Base-by-base conservation (phyloP, 1,140 invertebrate species). In the Euschistus heros region DNA sequence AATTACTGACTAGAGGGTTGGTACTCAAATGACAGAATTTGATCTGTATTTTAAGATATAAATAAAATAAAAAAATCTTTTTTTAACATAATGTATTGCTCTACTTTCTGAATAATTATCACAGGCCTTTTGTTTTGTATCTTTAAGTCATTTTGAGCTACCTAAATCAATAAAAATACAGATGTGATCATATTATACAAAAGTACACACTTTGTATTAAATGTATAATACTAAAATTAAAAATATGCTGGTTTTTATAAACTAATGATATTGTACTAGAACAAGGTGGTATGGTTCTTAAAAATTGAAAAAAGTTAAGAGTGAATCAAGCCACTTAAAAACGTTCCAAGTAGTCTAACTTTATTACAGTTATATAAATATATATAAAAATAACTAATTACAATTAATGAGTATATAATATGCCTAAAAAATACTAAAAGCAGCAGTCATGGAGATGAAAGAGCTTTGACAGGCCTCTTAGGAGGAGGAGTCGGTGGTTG, bases 401-500 rank as follows among this genome's bases (percentile, higher is more conserved):
- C 18, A 20, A 37, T 42, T 17, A 42, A 18, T 17, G 26, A 37
- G 60, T 26, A 22, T 20, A 22, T 22, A 54, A 14, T 26, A 54
- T 7, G 24, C 20, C 50, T 20, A 26, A 26, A 52, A 20, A 20
- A 22, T 54, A 26, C 24, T 54, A 22, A 30, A 42, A 30, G 44
- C 27, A 42, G 18, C 17, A 33, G 50, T 55, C 37, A 50, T 27
- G 63, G 50, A 10, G 50, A 17, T 18, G 63, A 33, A 22, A 52
- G 30, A 22, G 22, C 15, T 52, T 24, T 22, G 5, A 62, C 55
- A 7, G 80, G 79, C 67, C 80, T 79, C 72, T 82, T 82, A n/a
- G 81, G 80, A 8, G 81, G 81, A 47, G 81, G 81, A 47, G 77
- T 80, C 33, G 81, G 80, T 33, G 81, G 80, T 13, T 37, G 80